Percentiles rank a stretch among this genome's conserved stretches.
Conservation (phyloP, 2,113 vertebrate genomes). For the Cinclus mexicanus region DNA sequence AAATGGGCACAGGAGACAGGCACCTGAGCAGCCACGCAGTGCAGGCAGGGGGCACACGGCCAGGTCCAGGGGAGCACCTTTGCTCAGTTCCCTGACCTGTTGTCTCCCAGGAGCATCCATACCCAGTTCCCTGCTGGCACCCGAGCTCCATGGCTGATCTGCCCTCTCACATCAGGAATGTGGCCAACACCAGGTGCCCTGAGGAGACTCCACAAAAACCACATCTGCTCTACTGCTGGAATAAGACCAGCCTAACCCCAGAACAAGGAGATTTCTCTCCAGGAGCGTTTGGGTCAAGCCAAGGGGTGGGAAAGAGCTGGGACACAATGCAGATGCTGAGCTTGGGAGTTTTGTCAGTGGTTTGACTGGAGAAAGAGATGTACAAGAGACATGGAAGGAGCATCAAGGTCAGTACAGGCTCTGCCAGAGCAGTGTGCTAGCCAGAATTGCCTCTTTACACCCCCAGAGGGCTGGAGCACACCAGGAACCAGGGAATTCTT, state of each 20-base stretch:
- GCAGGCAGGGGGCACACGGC: not conserved
- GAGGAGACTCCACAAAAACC: not conserved
- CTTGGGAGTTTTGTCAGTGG: not conserved
- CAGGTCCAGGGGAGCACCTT: not conserved
- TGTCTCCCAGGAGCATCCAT: not conserved
- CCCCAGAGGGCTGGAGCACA: not conserved
- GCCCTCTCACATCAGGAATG: not conserved
- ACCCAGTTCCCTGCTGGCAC: not conserved
- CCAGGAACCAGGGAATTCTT: not conserved
- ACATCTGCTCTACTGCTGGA: accelerated
- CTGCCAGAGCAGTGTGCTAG: not conserved
- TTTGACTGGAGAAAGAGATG: not conserved
- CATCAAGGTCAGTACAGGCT: not conserved
- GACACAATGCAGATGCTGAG: not conserved
- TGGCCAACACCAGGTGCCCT: not conserved
- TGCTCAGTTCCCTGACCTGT: not conserved
- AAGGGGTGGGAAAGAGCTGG: not conserved
- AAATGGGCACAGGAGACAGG: not conserved
- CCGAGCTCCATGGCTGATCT: not conserved
- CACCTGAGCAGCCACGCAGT: not conserved
- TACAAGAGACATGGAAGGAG: not conserved
- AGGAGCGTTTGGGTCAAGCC: not conserved
- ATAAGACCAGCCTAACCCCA: not conserved
- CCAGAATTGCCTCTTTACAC: not conserved
- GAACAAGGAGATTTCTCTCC: not conserved